These are phyloP conservation scores for Kryptolebias marmoratus DNA, from an alignment of 2,113 vertebrate species.

Conservation along the genomic window DNA sequence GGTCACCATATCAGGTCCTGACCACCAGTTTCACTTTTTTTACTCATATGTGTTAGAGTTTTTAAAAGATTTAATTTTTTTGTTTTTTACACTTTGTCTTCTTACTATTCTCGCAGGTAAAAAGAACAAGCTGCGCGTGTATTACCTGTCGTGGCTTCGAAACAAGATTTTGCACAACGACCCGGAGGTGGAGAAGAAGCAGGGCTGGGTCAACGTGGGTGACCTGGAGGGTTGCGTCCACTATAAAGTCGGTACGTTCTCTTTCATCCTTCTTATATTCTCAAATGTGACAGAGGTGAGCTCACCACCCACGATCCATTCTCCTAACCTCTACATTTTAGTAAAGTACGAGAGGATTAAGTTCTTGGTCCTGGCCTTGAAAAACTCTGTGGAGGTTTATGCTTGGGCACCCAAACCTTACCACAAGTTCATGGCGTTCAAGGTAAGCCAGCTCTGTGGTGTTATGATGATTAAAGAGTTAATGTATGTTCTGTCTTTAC, in stretches of 20 bases:
- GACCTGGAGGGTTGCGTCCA: constrained; percentile 92
- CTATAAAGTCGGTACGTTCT: constrained; percentile 77
- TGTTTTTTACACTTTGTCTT: not conserved
- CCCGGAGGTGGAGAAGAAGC: constrained; percentile 91
- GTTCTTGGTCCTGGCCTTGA: constrained; percentile 93
- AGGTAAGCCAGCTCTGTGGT: constrained; percentile 78
- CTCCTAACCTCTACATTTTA: constrained; percentile 44
- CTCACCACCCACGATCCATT: not conserved
- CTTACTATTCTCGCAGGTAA: constrained; percentile 77
- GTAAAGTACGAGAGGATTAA: constrained; percentile 95
- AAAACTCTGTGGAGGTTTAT: constrained; percentile 92
- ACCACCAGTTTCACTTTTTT: not conserved
- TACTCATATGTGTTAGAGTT: not conserved
- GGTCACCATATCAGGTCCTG: constrained; percentile 90
- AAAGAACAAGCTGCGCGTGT: constrained; percentile 93
- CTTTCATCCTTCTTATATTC: too few species aligned
- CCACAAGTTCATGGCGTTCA: constrained; percentile 96
- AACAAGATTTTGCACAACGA: constrained; percentile 95
- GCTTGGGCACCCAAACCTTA: constrained; percentile 96
- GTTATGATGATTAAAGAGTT: not conserved
- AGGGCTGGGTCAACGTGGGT: constrained; percentile 91
- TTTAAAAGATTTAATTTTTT: too few species aligned
- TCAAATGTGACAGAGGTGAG: not conserved
- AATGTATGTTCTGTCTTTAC: too few species aligned
- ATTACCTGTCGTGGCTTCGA: constrained; percentile 93